These are phyloP conservation scores for Eledona agricola DNA, from an alignment of 2,888 invertebrate genomes.

Conservation along the genomic window DNA sequence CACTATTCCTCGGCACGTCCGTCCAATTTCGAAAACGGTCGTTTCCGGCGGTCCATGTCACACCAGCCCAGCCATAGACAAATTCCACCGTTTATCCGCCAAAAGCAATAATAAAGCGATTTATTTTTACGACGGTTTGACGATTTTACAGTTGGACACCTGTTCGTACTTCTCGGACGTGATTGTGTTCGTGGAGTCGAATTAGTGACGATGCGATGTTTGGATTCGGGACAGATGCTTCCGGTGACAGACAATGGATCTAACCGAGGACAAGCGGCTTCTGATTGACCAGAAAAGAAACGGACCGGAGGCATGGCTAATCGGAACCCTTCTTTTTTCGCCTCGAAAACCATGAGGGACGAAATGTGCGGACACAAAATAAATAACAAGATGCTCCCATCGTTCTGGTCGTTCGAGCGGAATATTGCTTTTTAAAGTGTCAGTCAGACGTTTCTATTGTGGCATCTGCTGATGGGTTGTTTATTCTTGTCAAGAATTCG, in stretches of 20 bases:
- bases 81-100: no score
- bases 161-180: conserved; percentile 15
- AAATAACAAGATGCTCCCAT: no score
- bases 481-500: no score
- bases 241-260: conserved; percentile 44
- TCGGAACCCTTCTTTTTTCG: no score
- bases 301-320: conserved; percentile 7
- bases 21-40: conserved; percentile 8
- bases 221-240: conserved; percentile 48
- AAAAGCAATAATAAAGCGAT: conserved; percentile 26
- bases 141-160: conserved; percentile 30
- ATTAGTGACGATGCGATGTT: conserved; percentile 29
- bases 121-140: conserved; percentile 24
- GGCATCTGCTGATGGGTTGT: no score
- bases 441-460: no score
- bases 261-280: conserved; percentile 40
- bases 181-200: conserved; percentile 23
- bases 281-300: conserved; percentile 29
- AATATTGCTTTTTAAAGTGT: no score
- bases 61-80: conserved; percentile 12
- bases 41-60: conserved; percentile 23
- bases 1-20: background rate
- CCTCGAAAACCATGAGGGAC: no score
- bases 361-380: no score
- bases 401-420: no score